These are phyloP conservation scores for Prunella strophiata DNA, from an alignment of 2,797 vertebrate species.

Conservation along the genomic window DNA sequence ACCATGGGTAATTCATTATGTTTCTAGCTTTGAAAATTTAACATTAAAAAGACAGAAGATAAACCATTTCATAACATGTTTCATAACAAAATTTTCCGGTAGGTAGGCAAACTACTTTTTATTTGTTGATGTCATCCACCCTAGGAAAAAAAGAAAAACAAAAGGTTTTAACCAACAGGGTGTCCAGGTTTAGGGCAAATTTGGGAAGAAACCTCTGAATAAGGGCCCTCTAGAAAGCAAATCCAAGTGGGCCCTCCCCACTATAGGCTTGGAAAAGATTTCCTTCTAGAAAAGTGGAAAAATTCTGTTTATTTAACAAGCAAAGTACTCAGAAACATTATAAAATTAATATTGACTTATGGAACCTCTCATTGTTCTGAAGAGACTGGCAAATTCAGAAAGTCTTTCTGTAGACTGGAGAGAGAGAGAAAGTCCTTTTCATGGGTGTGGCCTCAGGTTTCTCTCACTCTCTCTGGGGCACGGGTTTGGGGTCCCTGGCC, in stretches of 20 bases:
- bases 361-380: neutral
- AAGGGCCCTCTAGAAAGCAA: neutral
- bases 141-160: neutral
- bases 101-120: neutral
- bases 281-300: neutral
- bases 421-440: neutral
- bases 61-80: neutral
- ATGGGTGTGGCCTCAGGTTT: neutral
- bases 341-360: neutral
- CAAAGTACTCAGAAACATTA: neutral
- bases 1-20: neutral
- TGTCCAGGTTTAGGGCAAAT: neutral
- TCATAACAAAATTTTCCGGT: neutral
- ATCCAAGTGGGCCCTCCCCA: neutral
- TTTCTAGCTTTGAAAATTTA: neutral
- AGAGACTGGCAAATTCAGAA: too few species aligned
- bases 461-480: neutral
- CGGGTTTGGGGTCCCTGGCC: rapidly evolving
- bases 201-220: neutral
- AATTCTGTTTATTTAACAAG: neutral
- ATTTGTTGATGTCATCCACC: neutral
- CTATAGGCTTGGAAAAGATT: rapidly evolving
- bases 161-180: neutral
- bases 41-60: neutral
- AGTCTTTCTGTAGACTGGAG: neutral